Evolutionary conservation across 92 coral and sea anemone genomes (phyloP), one percentile per base, ranked within the genome.

Genomic region (Siderastrea siderea): DNA sequence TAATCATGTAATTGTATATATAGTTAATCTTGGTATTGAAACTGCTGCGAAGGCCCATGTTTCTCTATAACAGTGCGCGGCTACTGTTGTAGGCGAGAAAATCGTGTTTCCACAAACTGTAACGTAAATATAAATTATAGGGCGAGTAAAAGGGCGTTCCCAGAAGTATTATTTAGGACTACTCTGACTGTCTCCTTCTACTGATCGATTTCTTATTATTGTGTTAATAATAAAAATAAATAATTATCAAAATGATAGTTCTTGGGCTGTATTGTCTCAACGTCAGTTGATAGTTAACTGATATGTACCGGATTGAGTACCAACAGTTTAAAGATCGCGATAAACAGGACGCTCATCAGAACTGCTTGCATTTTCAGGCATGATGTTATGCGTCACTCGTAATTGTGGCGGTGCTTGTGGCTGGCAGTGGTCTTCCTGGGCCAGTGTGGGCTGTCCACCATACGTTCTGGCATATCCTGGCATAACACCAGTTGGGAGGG

Each of bases 381-480:
- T 64, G 69, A 17, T 52, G 8, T 52, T 52, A 52, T 52, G 57
- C 57, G 13, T 71, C 55, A 48, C 75, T 47, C 19, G 19, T 71
- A 47, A 12, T 13, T 71, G 75, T 71, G 75, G 75, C 58, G 75
- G 58, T 71, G 75, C 75, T 48, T 71, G 75, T 71, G 75, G 75
- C 75, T 71, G 75, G 75, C 7, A 71, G 75, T 48, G 75, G 75
- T 71, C 75, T 71, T 71, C 75, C 69, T n/a, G n/a, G n/a, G n/a
- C n/a, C n/a, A n/a, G n/a, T 64, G 45, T 64, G 69, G 69, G 69
- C 69, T 64, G 5, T 64, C 69, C 44, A 64, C 69, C 69, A 19
- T 64, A 64, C 69, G 17, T 64, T 64, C 69, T 64, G 69, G 69
- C 69, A 64, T 64, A 64, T 64, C 69, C 69, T 64, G 69, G 69